Conservation (phyloP, 2,113 vertebrate genomes). For the Turnix velox region DNA sequence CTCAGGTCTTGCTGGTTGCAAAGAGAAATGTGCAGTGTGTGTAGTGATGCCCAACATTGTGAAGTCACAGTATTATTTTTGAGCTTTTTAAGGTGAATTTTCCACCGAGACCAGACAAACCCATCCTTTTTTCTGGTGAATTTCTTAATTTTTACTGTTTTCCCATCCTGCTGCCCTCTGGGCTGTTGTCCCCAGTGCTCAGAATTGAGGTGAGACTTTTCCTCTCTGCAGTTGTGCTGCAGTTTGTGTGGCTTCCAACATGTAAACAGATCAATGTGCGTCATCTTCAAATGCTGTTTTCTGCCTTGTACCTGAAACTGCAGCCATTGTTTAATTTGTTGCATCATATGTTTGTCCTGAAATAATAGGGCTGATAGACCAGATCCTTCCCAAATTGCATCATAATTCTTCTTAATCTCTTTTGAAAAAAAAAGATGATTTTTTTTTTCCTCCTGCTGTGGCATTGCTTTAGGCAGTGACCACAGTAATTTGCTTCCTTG, state of each 20-base stretch:
- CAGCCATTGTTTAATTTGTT: not conserved
- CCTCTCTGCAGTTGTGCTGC: not conserved
- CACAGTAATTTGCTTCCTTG: not conserved
- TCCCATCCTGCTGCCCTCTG: not conserved
- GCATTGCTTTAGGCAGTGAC: not conserved
- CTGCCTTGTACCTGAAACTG: not conserved
- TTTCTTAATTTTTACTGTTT: not conserved
- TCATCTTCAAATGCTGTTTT: not conserved
- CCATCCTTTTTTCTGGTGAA: not conserved
- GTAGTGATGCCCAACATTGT: not conserved
- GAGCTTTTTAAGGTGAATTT: not conserved
- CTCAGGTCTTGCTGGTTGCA: not conserved
- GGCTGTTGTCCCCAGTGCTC: not conserved
- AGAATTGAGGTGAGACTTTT: not conserved
- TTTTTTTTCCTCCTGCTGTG: not conserved
- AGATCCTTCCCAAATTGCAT: not conserved
- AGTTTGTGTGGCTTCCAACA: not conserved
- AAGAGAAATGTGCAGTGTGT: not conserved
- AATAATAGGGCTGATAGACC: not conserved
- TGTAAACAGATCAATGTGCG: not conserved
- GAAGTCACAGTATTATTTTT: not conserved
- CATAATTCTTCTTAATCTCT: not conserved
- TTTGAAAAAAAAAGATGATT: rapidly evolving
- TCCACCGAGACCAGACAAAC: not conserved
- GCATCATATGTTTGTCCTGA: not conserved